Evolutionary conservation across 1,140 invertebrate species (phyloP).

Genomic region (Drosophila simulans): DNA sequence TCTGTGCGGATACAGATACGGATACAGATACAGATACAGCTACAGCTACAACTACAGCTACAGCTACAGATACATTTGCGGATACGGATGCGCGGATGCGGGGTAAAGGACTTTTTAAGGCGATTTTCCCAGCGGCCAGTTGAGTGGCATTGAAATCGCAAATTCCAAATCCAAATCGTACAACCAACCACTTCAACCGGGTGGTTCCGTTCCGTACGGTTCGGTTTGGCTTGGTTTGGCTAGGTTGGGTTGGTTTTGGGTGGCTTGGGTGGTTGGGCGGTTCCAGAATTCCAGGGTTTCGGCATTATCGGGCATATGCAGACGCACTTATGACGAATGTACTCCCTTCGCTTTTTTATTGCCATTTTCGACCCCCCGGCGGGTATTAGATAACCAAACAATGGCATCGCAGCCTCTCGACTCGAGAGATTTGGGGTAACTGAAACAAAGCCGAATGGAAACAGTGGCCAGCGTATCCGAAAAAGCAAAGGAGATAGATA

Average conservation of each 20-base stretch:
- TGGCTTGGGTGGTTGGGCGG: neutral
- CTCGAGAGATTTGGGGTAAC: conserved; percentile 16
- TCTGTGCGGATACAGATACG: conserved; percentile 9
- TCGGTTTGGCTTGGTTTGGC: neutral
- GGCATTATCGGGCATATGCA: conserved; percentile 71
- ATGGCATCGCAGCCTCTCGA: conserved; percentile 36
- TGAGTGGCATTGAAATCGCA: conserved; percentile 77
- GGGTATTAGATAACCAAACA: conserved; percentile 74
- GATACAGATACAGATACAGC: neutral
- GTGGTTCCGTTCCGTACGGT: conserved; percentile 1
- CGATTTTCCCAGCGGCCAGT: conserved; percentile 78
- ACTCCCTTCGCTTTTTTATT: conserved; percentile 26
- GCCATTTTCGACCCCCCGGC: conserved; percentile 26
- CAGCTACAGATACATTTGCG: conserved; percentile 12
- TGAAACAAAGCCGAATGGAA: conserved; percentile 11
- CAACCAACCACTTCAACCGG: conserved; percentile 74
- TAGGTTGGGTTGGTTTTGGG: neutral
- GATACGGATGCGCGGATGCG: conserved; percentile 17
- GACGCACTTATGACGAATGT: conserved; percentile 70
- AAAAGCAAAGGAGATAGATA: neutral
- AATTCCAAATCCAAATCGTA: conserved; percentile 67
- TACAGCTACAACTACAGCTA: neutral
- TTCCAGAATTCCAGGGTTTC: neutral
- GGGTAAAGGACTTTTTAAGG: conserved; percentile 73
- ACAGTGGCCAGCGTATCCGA: conserved; percentile 12